These are phyloP conservation scores for Ennomos fuscantarius DNA, from an alignment of 2,888 invertebrate species.

Conservation along the genomic window DNA sequence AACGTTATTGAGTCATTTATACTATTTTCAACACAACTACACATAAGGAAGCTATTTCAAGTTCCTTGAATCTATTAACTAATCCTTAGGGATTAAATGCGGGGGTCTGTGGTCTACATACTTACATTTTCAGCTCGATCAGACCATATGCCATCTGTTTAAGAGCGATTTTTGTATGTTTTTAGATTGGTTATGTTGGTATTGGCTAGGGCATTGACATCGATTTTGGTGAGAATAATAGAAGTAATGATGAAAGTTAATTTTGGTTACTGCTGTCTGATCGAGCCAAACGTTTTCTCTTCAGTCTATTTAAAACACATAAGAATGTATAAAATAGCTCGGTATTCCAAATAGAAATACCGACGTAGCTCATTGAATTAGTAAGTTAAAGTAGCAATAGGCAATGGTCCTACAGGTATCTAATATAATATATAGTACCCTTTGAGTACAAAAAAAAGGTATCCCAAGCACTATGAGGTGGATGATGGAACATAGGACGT, in stretches of 20 bases:
- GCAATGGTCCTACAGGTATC: too few relatives aligned
- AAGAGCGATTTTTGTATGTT: slow-evolving; percentile 4
- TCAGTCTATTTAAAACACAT: too few relatives aligned
- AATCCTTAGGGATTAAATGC: slow-evolving; percentile 58
- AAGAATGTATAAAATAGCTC: too few relatives aligned
- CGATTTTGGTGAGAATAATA: slow-evolving; percentile 16
- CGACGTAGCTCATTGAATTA: too few relatives aligned
- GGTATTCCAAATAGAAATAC: too few relatives aligned
- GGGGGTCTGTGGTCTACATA: slow-evolving; percentile 37
- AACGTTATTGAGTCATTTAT: slow-evolving; percentile 15
- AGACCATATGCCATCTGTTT: slow-evolving; percentile 11
- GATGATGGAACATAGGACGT: too few relatives aligned
- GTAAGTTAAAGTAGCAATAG: too few relatives aligned
- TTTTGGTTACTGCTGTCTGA: slow-evolving; percentile 3
- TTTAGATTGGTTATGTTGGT: slow-evolving; percentile 6
- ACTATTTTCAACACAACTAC: slow-evolving; percentile 29
- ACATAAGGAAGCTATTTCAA: slow-evolving; percentile 37
- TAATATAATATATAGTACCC: too few relatives aligned
- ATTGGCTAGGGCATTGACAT: slow-evolving; percentile 27
- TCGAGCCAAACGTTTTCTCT: neutral
- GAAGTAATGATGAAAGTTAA: slow-evolving; percentile 10
- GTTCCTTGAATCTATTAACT: slow-evolving; percentile 37
- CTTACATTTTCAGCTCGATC: slow-evolving; percentile 32
- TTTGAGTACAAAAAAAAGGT: too few relatives aligned
- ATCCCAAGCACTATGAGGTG: too few relatives aligned